Evolutionary conservation across 1,140 invertebrate genomes (phyloP), one percentile per base, ranked within the genome.

Genomic region (Meloidogyne exigua): DNA sequence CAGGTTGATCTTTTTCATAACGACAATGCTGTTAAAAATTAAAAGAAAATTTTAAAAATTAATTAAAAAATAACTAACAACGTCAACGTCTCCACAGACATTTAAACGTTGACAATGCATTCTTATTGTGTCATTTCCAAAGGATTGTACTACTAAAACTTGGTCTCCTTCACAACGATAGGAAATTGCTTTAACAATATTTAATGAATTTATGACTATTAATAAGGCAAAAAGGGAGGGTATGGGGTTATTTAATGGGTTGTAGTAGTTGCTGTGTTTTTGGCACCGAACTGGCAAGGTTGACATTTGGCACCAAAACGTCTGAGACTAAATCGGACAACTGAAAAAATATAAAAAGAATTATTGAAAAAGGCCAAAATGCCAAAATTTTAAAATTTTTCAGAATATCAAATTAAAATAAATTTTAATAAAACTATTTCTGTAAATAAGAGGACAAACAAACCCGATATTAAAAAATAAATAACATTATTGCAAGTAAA

Each of bases 41-140:
- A 49, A 62, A 62, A 39, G 9, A 39, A 39, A 49, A 62, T 5
- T 2, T 72, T 23, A 13, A 32, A 21, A 66, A 25, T 21, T 78
- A 32, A 68, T 71, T 69, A n/a, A n/a, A n/a, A n/a, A n/a, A n/a
- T n/a, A 74, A 79, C 77, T 57, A 42, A 85, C 84, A 79, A 87
- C 76, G 42, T 80, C 77, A 49, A 85, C 72, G 57, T 81, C 83
- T 7, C 86, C 86, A 68, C 85, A 87, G 12, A 87, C 66, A 63
- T 87, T 79, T 10, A 87, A 64, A 23, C 77, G 76, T 68, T 87
- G 86, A 77, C 85, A 87, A 72, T 87, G 85, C 85, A 87, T 87
- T 74, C 85, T 81, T 66, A 87, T 87, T n/a, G 85, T 86, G 67
- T 87, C 86, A 78, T 87, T 87, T 18, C 85, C 85, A 69, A 87